Base-by-base conservation (phyloP, 2,797 vertebrate species). In the Onychomys arenicola region DNA sequence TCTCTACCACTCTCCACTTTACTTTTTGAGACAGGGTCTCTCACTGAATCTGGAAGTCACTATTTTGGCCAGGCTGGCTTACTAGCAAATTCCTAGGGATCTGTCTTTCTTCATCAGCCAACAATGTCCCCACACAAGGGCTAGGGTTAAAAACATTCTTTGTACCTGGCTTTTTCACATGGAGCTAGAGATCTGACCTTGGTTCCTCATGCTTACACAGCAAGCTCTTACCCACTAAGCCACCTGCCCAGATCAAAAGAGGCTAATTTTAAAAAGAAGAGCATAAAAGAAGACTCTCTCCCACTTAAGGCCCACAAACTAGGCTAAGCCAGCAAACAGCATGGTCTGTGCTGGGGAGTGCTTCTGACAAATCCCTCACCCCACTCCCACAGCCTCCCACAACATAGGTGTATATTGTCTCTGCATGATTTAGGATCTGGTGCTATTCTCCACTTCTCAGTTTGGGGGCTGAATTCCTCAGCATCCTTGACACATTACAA, bases 381-480 rank as follows among this genome's bases (percentile, higher is more conserved):
- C 89, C 57, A 82, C 93, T 69, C 88, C 77, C 96, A 93, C 46
- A 63, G 52, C 95, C 96, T 76, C 97, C 96, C 90, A 95, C 96
- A 81, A 34, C 80, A 93, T 92, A 97, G 96, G 98, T 97, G 97
- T 97, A 92, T 91, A 90, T 97, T 96, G 95, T 96, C 95, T 97
- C 96, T 95, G 98, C 97, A 90, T 96, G 97, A 97, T 98, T 98
- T 96, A 92, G 97, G 93, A 88, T 90, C 77, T 94, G 89, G 61
- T 96, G 94, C 94, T 96, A 84, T 97, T 97, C 97, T 90, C 83
- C 85, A 73, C 71, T 97, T 97, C 97, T 95, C 97, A 97, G 96
- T 89, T 97, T 96, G 97, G 97, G 87, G 96, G 96, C 97, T 98
- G 97, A 91, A 94, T 97, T 97, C 95, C 88, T 98, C 95, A 97